Evolutionary conservation across 2,113 vertebrate species (phyloP).

Genomic region (Haemorhous mexicanus): DNA sequence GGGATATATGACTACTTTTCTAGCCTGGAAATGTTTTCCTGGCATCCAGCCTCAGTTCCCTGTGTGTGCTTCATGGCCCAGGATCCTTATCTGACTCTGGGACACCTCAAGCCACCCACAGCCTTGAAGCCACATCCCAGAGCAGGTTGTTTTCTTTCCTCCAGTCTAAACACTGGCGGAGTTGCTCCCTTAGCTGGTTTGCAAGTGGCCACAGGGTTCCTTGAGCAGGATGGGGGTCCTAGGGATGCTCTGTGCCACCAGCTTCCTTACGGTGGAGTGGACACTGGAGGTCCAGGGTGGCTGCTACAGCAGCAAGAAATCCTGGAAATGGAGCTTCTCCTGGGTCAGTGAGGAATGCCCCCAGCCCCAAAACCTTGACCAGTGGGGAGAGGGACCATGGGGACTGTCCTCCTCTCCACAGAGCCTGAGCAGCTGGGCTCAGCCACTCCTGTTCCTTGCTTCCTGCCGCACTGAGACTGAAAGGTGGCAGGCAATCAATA

Average conservation of each 20-base stretch:
- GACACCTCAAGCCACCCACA: neutral
- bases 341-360: neutral
- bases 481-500: neutral
- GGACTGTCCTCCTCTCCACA: neutral
- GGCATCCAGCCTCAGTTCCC: neutral
- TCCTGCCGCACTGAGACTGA: neutral
- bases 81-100: neutral
- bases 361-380: neutral
- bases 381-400: neutral
- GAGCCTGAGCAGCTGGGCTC: neutral
- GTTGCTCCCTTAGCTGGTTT: neutral
- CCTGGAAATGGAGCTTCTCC: neutral
- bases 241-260: neutral
- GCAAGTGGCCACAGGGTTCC: neutral
- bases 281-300: neutral
- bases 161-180: neutral
- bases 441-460: neutral
- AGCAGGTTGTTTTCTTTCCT: neutral
- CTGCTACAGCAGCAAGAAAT: neutral
- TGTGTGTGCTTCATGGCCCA: accelerated
- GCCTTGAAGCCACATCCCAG: neutral
- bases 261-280: neutral
- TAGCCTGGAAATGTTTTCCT: neutral
- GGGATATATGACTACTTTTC: neutral
- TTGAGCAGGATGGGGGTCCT: neutral